Conservation (phyloP, 2,888 invertebrate species). For the Acanthococcus lagerstroemiae region DNA sequence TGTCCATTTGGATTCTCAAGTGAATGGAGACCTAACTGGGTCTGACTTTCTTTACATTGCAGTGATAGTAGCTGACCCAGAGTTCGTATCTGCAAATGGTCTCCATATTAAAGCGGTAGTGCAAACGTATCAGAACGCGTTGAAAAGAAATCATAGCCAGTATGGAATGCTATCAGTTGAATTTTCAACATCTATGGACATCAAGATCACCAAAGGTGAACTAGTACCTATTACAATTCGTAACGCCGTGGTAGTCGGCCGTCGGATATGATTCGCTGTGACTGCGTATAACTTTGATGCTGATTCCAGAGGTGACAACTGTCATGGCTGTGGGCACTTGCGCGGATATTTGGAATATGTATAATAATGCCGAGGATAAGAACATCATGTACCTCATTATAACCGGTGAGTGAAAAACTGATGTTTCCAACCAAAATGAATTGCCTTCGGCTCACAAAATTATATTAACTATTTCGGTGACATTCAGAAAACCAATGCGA, state of each 20-base stretch:
- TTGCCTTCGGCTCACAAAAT: too few species aligned
- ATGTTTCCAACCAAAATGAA: too few species aligned
- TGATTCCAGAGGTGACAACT: conserved; percentile 14
- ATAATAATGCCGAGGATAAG: conserved; percentile 51
- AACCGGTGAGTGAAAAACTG: too few species aligned
- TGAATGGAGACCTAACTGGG: neutral
- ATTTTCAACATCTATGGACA: conserved; percentile 33
- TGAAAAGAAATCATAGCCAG: conserved; percentile 28
- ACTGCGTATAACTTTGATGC: neutral
- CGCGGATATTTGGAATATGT: conserved; percentile 61
- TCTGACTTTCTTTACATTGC: neutral
- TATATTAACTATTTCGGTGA: neutral
- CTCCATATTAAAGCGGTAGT: neutral
- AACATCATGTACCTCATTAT: conserved; percentile 61
- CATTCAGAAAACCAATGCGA: conserved; percentile 65
- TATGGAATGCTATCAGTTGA: conserved; percentile 30
- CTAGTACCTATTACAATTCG: too few species aligned
- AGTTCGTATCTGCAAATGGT: conserved; percentile 9
- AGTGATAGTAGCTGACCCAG: conserved; percentile 11
- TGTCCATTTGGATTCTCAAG: neutral
- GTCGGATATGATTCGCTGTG: neutral
- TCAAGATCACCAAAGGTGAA: conserved; percentile 36
- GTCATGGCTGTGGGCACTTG: conserved; percentile 43
- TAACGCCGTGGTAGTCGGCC: too few species aligned
- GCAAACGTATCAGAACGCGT: conserved; percentile 1